Conservation (phyloP, 2,113 vertebrate genomes). For the Ictidomys tridecemlineatus region DNA sequence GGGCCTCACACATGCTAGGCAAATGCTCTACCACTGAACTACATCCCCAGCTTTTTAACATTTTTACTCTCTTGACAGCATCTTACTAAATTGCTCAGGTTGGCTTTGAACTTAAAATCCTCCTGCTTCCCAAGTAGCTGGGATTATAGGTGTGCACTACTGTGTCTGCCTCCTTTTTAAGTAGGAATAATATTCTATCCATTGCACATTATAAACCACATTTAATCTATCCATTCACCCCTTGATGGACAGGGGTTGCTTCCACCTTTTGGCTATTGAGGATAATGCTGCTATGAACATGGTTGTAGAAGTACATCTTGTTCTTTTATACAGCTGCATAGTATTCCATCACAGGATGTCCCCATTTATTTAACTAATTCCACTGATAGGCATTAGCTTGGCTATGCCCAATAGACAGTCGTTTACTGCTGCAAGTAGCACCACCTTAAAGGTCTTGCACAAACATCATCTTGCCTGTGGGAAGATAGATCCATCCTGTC, state of each 20-base stretch:
- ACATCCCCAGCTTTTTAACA: too few relatives aligned
- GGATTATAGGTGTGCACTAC: neutral
- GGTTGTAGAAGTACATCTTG: too few relatives aligned
- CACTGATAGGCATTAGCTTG: neutral
- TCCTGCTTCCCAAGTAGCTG: neutral
- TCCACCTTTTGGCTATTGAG: neutral
- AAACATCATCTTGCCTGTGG: neutral
- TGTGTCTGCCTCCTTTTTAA: neutral
- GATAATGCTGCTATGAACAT: neutral
- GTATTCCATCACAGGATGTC: neutral
- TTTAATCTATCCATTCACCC: neutral
- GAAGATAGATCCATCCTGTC: neutral
- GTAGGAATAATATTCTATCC: neutral
- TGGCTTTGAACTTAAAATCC: neutral
- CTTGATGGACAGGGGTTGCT: neutral
- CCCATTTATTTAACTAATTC: fast-evolving
- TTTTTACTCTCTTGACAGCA: neutral
- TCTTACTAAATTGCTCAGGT: neutral
- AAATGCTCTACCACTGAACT: too few relatives aligned
- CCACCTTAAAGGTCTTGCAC: neutral
- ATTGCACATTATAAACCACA: too few relatives aligned
- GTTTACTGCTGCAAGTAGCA: neutral
- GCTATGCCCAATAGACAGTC: fast-evolving
- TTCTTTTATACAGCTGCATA: neutral
- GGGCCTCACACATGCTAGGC: too few relatives aligned